phyloP scores from a whole-genome alignment of 1,140 invertebrate genomes.

The Neodiprion virginianus region DNA sequence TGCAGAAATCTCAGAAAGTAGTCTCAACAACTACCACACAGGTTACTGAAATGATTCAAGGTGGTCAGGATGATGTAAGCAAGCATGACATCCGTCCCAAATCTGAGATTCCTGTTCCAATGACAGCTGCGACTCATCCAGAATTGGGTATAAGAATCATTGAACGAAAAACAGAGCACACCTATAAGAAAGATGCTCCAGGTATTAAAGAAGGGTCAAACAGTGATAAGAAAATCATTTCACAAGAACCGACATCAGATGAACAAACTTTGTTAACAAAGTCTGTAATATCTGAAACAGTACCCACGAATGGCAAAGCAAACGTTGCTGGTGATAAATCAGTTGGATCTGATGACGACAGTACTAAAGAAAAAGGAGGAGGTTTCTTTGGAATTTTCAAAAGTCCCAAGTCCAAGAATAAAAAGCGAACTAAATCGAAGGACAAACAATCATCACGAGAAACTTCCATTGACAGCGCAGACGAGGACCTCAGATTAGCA shows the following conservation, averaged over 20 bases:
- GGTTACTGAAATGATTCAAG: not conserved
- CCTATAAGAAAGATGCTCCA: not conserved
- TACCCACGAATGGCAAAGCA: constrained; percentile 1
- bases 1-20: not conserved
- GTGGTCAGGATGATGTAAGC: not conserved
- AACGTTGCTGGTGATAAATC: not conserved
- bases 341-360: not conserved
- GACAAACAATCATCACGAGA: constrained; percentile 6
- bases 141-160: not conserved
- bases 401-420: constrained; percentile 49
- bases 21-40: not conserved
- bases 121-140: not conserved
- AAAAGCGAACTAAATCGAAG: constrained; percentile 44
- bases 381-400: constrained; percentile 53
- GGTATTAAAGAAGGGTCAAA: not conserved
- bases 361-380: constrained; percentile 38
- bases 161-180: not conserved
- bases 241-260: not conserved
- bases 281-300: not conserved
- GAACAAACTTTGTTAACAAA: not conserved
- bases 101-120: not conserved
- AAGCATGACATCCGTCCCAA: not conserved
- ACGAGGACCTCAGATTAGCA: constrained; percentile 1
- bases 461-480: not conserved
- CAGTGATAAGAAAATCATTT: not conserved